Conservation (phyloP, 2,888 invertebrate genomes). For the Mycalesis mineus region DNA sequence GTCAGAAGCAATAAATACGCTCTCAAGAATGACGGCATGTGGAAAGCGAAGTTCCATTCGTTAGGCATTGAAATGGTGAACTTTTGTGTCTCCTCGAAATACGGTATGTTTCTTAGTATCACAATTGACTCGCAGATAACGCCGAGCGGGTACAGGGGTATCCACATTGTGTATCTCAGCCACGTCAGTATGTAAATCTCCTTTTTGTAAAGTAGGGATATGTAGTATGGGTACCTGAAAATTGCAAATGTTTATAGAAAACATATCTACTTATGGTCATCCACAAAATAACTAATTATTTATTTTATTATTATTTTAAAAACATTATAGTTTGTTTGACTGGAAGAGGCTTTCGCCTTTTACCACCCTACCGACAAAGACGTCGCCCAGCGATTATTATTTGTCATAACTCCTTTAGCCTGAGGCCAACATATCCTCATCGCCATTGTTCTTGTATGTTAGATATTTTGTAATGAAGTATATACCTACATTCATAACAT, state of each 20-base stretch:
- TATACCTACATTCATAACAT: too few relatives aligned
- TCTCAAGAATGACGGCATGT: conserved; percentile 88
- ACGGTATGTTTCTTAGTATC: conserved; percentile 89
- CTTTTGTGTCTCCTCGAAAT: conserved; percentile 89
- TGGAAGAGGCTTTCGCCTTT: too few relatives aligned
- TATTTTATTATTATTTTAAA: too few relatives aligned
- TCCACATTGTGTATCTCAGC: conserved; percentile 96
- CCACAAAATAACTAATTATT: too few relatives aligned
- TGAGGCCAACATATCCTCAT: too few relatives aligned
- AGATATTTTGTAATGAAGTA: too few relatives aligned
- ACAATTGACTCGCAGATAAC: conserved; percentile 91
- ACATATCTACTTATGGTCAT: too few relatives aligned
- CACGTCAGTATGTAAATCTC: conserved; percentile 89
- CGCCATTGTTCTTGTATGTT: too few relatives aligned
- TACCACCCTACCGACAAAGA: too few relatives aligned
- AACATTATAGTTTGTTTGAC: too few relatives aligned
- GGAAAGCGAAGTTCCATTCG: conserved; percentile 89
- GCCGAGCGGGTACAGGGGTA: conserved; percentile 94
- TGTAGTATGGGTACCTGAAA: conserved; percentile 93
- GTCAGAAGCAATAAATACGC: conserved; percentile 86
- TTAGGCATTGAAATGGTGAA: conserved; percentile 90
- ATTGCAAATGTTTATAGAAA: background rate
- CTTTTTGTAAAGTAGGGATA: conserved; percentile 86
- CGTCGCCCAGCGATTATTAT: too few relatives aligned
- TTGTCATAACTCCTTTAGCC: too few relatives aligned